These are phyloP conservation scores for Dolomedes plantarius DNA, from an alignment of 2,888 invertebrate species.

Conservation along the genomic window DNA sequence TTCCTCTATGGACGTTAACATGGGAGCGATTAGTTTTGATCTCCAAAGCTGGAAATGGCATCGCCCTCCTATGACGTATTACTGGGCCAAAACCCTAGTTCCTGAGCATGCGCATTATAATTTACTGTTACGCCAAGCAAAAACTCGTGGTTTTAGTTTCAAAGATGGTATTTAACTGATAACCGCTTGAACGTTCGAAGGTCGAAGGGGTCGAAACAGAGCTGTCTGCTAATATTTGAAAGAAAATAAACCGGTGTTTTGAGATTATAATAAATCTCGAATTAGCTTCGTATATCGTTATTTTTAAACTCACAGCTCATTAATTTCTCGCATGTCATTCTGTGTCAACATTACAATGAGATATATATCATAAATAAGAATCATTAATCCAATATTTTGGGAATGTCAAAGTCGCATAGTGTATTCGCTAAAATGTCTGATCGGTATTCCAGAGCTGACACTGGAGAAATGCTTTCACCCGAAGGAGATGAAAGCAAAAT, in stretches of 20 bases:
- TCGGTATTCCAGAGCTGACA: constrained; percentile 63
- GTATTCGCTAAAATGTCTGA: constrained; percentile 38
- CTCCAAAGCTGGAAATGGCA: too few relatives aligned
- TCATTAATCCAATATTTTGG: neutral
- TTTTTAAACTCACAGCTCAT: neutral
- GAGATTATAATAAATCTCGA: neutral
- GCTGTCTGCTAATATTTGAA: neutral
- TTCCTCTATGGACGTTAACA: too few relatives aligned
- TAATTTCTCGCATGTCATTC: neutral
- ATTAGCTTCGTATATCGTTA: neutral
- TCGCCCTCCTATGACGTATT: too few relatives aligned
- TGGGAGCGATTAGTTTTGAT: too few relatives aligned
- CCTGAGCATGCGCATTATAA: too few relatives aligned
- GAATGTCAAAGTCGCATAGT: neutral
- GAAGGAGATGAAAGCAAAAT: constrained; percentile 64
- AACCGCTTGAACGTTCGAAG: neutral
- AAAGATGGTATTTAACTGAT: too few relatives aligned
- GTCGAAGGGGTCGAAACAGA: neutral
- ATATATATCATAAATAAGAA: neutral
- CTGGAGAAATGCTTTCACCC: constrained; percentile 68
- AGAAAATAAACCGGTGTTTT: neutral
- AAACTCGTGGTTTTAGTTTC: too few relatives aligned
- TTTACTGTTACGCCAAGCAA: too few relatives aligned
- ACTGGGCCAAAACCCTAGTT: too few relatives aligned
- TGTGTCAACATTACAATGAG: neutral